Percentiles rank a stretch among this genome's conserved stretches.
Evolutionary conservation across 2,888 invertebrate genomes (phyloP).

Genomic region (Cosmorhoe ocellata): DNA sequence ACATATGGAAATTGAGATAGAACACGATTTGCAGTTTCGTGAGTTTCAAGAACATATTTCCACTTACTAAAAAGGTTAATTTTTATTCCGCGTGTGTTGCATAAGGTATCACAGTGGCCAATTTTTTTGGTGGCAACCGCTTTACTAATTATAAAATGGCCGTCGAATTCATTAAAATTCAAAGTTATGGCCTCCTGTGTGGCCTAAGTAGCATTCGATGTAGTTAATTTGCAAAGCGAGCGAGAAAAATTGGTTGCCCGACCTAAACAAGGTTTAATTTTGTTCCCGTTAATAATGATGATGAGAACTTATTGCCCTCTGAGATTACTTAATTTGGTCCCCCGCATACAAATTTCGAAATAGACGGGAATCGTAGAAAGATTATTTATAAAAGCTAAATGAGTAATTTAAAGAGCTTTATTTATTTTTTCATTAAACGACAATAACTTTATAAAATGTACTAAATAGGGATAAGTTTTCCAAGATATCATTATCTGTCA

Average conservation of each 20-base stretch:
- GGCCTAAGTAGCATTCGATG: constrained; percentile 70
- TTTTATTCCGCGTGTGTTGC: constrained; percentile 14
- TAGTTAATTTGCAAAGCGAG: constrained; percentile 70
- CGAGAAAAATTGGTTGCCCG: constrained; percentile 66
- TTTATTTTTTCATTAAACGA: background rate
- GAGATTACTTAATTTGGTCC: constrained; percentile 34
- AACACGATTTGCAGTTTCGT: background rate
- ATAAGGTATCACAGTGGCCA: constrained; percentile 8
- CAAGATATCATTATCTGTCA: too few relatives aligned
- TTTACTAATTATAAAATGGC: constrained; percentile 23
- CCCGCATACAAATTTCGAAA: constrained; percentile 36
- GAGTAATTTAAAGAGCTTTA: background rate
- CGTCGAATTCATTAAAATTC: constrained; percentile 45
- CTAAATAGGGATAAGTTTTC: too few relatives aligned
- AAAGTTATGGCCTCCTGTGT: constrained; percentile 46
- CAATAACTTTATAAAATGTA: too few relatives aligned
- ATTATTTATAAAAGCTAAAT: constrained; percentile 8
- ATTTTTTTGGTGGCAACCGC: constrained; percentile 14
- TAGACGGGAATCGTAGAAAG: constrained; percentile 3
- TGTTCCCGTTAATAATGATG: constrained; percentile 72
- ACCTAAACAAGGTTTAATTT: constrained; percentile 74
- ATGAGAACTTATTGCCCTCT: constrained; percentile 61
- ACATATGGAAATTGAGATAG: background rate
- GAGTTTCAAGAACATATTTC: constrained; percentile 5
- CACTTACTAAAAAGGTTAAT: constrained; percentile 6